Base-by-base conservation (phyloP, 1,140 invertebrate genomes). In the Heliothis subflexa region DNA sequence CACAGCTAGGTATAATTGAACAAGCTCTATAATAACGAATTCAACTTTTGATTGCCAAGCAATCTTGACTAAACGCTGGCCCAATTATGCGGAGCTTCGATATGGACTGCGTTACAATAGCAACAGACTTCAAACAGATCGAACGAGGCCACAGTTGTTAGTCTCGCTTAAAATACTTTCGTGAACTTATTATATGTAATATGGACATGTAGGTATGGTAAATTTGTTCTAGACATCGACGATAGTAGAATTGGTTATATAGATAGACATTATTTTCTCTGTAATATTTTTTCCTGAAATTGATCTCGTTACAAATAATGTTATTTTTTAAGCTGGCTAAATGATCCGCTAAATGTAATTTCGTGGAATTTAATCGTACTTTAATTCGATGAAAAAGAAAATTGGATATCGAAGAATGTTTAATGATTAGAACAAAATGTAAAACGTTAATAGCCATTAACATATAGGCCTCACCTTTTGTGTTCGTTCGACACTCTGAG, bases 11-110 rank as follows among this genome's bases (percentile, higher is more conserved):
- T 3, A 33, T 28, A 28, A n/a, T n/a, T 28, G 1, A 28, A 28
- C 28, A 1, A 33, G 33, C 33, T 33, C 33, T 7, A 54, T 54
- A 62, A 62, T 33, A 62, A 33, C 61, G 14, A 14, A 13, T 62
- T 25, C 62, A 4, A 66, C 16, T 47, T 66, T 47, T 7, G 16
- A 18, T 66, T 66, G 45, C 47, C 11, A 47, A 68, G 59, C 21
- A 50, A 50, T 68, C 16, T 68, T 68, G 18, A 11, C 49, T 16
- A 50, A 49, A 13, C 45, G 16, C 10, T 68, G 64, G 11, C 18
- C 45, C 49, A 68, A 68, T 68, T 68, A 68, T 50, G 45, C 18
- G 45, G 49, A 68, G 47, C 64, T 68, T 68, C 45, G 49, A 68
- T 68, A 50, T 21, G 11, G 45, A 25, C 45, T 49, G 45, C 16